Percentiles rank a stretch among this genome's conserved stretches.
Evolutionary conservation across 2,113 vertebrate genomes (phyloP).

Genomic region (Octodon degus): DNA sequence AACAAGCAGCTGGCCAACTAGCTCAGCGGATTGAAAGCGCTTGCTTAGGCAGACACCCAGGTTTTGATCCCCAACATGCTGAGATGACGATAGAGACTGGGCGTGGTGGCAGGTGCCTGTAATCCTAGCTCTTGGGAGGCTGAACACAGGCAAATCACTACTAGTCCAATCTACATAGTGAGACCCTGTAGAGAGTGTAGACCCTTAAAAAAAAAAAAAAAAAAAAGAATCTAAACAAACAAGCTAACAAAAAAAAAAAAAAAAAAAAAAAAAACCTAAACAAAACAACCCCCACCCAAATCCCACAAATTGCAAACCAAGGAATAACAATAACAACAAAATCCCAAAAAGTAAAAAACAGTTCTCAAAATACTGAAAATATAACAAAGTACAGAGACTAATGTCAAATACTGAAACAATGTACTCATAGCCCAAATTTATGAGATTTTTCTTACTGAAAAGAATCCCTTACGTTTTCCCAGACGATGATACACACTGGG

Average conservation of each 20-base stretch:
- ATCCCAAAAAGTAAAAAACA: background rate
- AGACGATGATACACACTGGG: background rate
- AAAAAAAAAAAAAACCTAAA: no score
- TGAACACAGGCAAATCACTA: no score
- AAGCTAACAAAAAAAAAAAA: background rate
- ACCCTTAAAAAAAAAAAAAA: no score
- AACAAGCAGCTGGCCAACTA: background rate
- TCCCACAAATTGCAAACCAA: background rate
- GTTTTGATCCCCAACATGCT: no score
- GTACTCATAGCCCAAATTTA: background rate
- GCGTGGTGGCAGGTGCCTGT: no score
- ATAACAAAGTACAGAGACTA: background rate
- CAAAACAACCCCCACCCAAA: background rate
- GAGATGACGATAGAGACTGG: no score
- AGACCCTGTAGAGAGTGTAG: no score
- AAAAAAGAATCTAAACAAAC: background rate
- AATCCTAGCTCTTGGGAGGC: no score
- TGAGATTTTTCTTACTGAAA: constrained; percentile 32
- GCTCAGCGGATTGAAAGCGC: no score
- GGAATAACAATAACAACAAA: no score
- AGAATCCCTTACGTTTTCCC: background rate
- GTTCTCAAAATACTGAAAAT: background rate
- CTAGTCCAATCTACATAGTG: no score
- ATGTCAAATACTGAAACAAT: background rate
- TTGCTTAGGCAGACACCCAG: no score